These are phyloP conservation scores for Drosophila ochracea DNA, from an alignment of 2,888 invertebrate species.

Conservation along the genomic window DNA sequence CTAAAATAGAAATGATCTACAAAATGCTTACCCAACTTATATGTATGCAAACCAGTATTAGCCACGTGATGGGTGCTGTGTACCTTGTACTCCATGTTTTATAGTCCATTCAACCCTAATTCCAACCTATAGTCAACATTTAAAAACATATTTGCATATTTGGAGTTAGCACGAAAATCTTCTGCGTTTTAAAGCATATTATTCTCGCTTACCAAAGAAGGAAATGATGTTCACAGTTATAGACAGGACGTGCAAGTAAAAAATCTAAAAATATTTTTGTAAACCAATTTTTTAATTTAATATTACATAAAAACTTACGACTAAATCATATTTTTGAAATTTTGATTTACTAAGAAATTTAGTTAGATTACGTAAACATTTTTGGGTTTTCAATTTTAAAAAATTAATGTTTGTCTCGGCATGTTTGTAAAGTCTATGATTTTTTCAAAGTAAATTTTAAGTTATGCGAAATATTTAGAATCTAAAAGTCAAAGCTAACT, in stretches of 20 bases:
- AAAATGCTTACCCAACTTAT: constrained; percentile 14
- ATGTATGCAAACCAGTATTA: constrained; percentile 9
- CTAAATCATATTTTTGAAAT: constrained; percentile 36
- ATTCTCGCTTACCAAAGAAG: too few species aligned
- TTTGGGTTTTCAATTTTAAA: neutral
- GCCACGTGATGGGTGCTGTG: constrained; percentile 11
- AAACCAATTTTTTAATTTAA: neutral
- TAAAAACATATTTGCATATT: neutral
- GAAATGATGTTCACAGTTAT: too few species aligned
- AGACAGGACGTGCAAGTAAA: neutral
- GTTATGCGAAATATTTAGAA: neutral
- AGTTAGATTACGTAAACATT: neutral
- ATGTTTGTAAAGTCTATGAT: neutral
- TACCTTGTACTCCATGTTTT: constrained; percentile 15
- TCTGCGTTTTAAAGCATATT: too few species aligned
- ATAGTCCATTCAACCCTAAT: constrained; percentile 25
- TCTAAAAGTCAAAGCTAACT: constrained; percentile 8
- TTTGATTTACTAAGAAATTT: constrained; percentile 41
- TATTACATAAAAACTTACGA: neutral
- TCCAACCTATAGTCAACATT: constrained; percentile 37
- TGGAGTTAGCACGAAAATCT: too few species aligned
- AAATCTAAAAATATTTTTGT: too few species aligned
- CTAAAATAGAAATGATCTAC: neutral
- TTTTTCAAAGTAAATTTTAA: neutral
- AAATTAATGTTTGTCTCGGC: neutral